A percentile compares a stretch with the other conserved stretches of the same genome.
phyloP scores from a whole-genome alignment of 1,140 invertebrate species.

The Aphaenogaster rudis region DNA sequence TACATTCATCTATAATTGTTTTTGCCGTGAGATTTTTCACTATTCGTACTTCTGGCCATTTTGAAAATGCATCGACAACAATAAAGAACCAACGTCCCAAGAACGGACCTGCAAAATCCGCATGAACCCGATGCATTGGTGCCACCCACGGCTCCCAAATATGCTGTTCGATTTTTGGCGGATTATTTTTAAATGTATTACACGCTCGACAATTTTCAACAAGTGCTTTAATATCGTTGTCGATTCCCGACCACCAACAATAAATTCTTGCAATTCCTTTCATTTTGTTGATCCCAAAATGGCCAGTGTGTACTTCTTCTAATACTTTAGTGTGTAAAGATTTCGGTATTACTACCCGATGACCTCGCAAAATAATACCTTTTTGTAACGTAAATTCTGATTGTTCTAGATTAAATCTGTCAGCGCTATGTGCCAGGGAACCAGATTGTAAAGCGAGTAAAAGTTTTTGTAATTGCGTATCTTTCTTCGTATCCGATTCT shows the following conservation, averaged over 20 bases:
- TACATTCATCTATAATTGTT: background rate
- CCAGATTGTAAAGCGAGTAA: background rate
- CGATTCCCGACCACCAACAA: slow-evolving; percentile 84
- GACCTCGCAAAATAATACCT: slow-evolving; percentile 69
- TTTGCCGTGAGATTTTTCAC: background rate
- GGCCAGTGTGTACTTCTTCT: slow-evolving; percentile 76
- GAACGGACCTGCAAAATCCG: slow-evolving; percentile 86
- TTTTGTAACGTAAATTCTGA: slow-evolving; percentile 1
- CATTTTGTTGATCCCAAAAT: slow-evolving; percentile 84
- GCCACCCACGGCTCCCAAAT: background rate
- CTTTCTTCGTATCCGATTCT: background rate
- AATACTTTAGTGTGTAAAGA: slow-evolving; percentile 17
- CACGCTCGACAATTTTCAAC: slow-evolving; percentile 47
- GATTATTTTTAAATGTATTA: slow-evolving; percentile 57
- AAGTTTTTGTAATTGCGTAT: background rate
- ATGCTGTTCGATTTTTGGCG: slow-evolving; percentile 58
- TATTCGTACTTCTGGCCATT: background rate
- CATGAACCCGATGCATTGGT: slow-evolving; percentile 79
- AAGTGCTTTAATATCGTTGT: slow-evolving; percentile 73
- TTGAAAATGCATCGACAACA: slow-evolving; percentile 80
- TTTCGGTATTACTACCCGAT: slow-evolving; percentile 52
- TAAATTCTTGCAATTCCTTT: slow-evolving; percentile 84
- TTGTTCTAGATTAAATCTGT: slow-evolving; percentile 4
- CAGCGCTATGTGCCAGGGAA: background rate
- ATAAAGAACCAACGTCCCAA: slow-evolving; percentile 82